Base-by-base conservation (phyloP, 2,797 vertebrate genomes). In the Pseudotriccus pelzelni region DNA sequence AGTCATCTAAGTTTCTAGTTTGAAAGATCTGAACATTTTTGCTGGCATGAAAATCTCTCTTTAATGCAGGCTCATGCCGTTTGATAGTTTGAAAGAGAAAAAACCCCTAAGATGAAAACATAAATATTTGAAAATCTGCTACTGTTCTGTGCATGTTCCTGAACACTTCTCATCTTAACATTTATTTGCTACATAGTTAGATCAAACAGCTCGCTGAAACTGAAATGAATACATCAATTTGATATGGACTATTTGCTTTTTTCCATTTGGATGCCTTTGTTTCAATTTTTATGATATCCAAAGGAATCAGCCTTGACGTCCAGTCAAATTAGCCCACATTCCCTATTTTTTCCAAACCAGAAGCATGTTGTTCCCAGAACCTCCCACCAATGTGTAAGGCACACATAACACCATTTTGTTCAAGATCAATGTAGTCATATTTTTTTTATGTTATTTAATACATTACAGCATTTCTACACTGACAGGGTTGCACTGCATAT, bases 111-210 rank as follows among this genome's bases (percentile, higher is more conserved):
- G 32, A 95, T 0, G 3, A 84, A 80, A 94, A 93, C 28, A 96
- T 96, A 96, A 96, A 96, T 96, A 94, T 96, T 96, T 96, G 82
- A 79, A 96, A 96, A 69, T 73, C 79, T 81, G 50, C 46, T 92
- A 52, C 64, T 72, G 32, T 93, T 91, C 47, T 67, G 9, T 50
- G 21, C 18, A 0, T 90, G 78, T 76, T 64, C 52, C 36, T 87
- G 55, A 94, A 28, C 30, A 53, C 17, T 94, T 97, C 73, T 94
- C 72, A 23, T 86, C 17, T 69, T 86, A 94, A 77, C 88, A 85
- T 96, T 97, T 97, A 89, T 63, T 67, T n/a, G 66, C 55, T 87
- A 47, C 87, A 9, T 59, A 56, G 34, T 66, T 94, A 60, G 62
- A 83, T 94, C 89, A 81, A 95, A 60, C 52, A 95, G 28, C 15